A percentile compares a stretch with the other conserved stretches of the same genome.
phyloP scores from a whole-genome alignment of 2,797 vertebrate species.

The Erethizon dorsatum region DNA sequence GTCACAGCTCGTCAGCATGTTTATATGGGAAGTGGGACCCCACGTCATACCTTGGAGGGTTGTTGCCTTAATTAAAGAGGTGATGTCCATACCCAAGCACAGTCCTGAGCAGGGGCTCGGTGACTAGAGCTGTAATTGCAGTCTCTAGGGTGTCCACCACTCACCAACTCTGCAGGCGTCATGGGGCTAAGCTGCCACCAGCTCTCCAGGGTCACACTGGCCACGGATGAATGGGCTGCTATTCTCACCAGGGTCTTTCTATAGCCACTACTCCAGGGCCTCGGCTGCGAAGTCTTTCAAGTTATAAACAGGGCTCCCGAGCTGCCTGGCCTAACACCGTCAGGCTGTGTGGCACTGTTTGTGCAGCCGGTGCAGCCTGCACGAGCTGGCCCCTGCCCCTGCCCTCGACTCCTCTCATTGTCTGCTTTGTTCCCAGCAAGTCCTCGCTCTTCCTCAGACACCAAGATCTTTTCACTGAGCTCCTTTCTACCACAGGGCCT shows the following conservation, averaged over 20 bases:
- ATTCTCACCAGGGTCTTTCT: too few species aligned
- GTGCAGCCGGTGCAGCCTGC: neutral
- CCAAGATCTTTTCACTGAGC: neutral
- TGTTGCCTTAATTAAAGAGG: neutral
- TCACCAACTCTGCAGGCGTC: neutral
- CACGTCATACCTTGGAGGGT: neutral
- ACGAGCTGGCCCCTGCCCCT: neutral
- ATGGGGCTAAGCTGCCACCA: neutral
- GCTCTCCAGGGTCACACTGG: neutral
- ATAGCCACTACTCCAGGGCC: too few species aligned
- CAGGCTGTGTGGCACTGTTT: neutral
- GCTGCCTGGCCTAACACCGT: neutral
- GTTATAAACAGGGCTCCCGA: neutral
- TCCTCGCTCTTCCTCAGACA: neutral
- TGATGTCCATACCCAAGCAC: too few species aligned
- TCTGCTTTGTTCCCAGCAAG: neutral
- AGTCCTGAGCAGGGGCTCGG: neutral
- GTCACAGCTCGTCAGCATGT: too few species aligned
- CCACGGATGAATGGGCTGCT: too few species aligned
- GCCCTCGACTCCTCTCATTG: neutral
- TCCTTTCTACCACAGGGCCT: neutral
- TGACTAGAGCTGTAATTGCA: too few species aligned
- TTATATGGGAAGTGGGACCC: too few species aligned
- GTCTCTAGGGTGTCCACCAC: too few species aligned
- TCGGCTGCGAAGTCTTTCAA: neutral